Evolutionary conservation across 1,140 invertebrate species (phyloP), one percentile per base, ranked within the genome.

Genomic region (Anastrepha ludens): DNA sequence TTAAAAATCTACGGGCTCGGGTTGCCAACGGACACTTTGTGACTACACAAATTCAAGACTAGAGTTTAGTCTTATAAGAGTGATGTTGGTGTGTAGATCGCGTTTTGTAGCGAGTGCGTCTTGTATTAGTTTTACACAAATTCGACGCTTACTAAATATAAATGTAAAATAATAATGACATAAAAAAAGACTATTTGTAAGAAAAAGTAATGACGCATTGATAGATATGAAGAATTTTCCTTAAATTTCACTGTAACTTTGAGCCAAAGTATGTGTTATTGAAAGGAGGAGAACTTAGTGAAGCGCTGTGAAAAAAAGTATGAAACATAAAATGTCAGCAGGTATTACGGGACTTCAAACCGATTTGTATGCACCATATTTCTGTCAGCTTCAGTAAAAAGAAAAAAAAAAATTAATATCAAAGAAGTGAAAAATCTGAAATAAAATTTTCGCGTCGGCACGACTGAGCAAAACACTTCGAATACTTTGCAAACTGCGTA

Each of bases 31-130:
- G 50, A 64, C 86, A 85, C 90, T 92, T 89, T 91, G 88, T 88
- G 74, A 50, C 88, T 89, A 85, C 87, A 89, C 86, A 87, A 86
- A 87, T 89, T 89, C 88, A 88, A 89, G 88, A 89, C 88, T 89
- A 70, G 90, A 90, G 90, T 90, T 90, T 90, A 89, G 90, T 90
- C 90, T 90, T 90, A 89, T 89, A 89, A 91, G 90, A 92, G 89
- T 87, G 85, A 86, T 85, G 86, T 86, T 88, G 87, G 78, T 87
- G 88, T 88, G 78, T 67, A 86, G 85, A 86, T 86, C 85, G 85
- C 59, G 85, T 86, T 86, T 44, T 47, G 74, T n/a, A 55, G 74
- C 74, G 74, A 55, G 74, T 55, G 47, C 74, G 74, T 47, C 74
- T 44, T 55, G 41, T 55, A 0, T 20, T 55, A 81, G 17, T 81